Base-by-base conservation (phyloP, 2,797 vertebrate genomes). In the Pampus argenteus region DNA sequence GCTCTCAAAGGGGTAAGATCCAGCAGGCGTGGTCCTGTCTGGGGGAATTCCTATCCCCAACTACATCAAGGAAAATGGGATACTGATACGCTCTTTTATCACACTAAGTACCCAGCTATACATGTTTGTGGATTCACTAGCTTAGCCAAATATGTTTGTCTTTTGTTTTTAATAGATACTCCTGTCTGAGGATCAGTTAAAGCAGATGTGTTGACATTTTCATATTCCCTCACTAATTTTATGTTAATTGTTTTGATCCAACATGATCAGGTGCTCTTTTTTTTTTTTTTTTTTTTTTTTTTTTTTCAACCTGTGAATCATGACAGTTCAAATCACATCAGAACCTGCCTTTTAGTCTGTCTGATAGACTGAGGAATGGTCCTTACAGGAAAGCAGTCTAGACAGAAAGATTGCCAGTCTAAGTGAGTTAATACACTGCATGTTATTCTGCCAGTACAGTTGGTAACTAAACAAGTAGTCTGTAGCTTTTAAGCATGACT, bases 31-130 rank as follows among this genome's bases (percentile, higher is more conserved):
- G 90, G 90, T 78, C 26, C 76, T 22, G 74, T 89, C 75, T 84
- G 75, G 87, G 91, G 88, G 88, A 92, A 91, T 94, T 93, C 90
- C 88, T 91, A 85, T 74, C 65, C 78, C 31, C 13, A 48, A 47
- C 65, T 70, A 60, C 71, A 58, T 74, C 36, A 52, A 65, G 66
- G 65, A 86, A 83, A 82, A 76, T 65, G 52, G 77, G 52, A 66
- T 29, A 31, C 74, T 50, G 26, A 74, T 74, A 40, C 17, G 14
- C 34, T 72, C 25, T 69, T 68, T 81, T 74, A 64, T 72, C 73
- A 60, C 47, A 20, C 34, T 66, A 62, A 54, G 14, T 34, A 31
- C 54, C 20, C 56, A 61, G 74, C 79, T 42, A 22, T 29, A n/a
- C 26, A 31, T 10, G 29, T 50, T 50, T 50, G 48, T 50, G n/a